Percentiles rank a stretch among this genome's conserved stretches.
Conservation (phyloP, 2,888 invertebrate genomes). For the Disparrhopalites patrizii region DNA sequence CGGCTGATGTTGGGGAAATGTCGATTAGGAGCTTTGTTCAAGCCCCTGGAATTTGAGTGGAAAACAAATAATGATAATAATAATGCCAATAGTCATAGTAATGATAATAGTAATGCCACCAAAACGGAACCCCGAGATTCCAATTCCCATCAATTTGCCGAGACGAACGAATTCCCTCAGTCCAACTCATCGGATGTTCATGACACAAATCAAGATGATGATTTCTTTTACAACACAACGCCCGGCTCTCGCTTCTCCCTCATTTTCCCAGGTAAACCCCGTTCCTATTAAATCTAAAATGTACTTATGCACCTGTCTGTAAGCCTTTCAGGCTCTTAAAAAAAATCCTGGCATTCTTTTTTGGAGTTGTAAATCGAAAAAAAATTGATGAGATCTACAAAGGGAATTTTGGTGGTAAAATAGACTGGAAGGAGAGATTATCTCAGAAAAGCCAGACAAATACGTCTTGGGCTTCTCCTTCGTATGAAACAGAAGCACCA, state of each 20-base stretch:
- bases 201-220: conserved; percentile 17
- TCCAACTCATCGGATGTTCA: neutral
- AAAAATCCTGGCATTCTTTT: too few relatives aligned
- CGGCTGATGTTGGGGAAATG: conserved; percentile 42
- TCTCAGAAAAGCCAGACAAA: too few relatives aligned
- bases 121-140: neutral
- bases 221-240: conserved; percentile 16
- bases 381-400: too few relatives aligned
- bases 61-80: neutral
- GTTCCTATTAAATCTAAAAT: too few relatives aligned
- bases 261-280: conserved; percentile 41
- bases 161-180: conserved; percentile 17
- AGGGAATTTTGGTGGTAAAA: too few relatives aligned
- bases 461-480: too few relatives aligned
- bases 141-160: neutral
- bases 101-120: neutral
- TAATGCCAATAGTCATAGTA: neutral
- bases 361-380: too few relatives aligned
- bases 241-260: conserved; percentile 29
- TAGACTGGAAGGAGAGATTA: too few relatives aligned
- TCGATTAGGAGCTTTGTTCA: conserved; percentile 27
- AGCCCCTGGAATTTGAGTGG: conserved; percentile 24
- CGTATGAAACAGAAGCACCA: too few relatives aligned
- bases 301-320: too few relatives aligned
- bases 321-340: too few relatives aligned